Evolutionary conservation across 2,888 invertebrate genomes (phyloP).

Genomic region (Chymomyza caudatula): DNA sequence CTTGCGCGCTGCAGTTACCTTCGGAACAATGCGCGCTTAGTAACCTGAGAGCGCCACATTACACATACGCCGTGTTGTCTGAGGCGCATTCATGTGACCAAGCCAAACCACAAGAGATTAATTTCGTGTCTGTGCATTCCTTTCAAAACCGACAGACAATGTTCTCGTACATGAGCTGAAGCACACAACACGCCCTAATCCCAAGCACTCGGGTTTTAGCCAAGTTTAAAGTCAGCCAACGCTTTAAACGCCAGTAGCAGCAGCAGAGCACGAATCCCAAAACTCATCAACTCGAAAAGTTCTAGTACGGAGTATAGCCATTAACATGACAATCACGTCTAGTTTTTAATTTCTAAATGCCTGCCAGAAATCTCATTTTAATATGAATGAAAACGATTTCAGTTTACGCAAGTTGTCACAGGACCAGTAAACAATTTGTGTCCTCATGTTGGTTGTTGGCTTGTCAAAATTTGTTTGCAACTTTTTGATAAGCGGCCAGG

Average conservation of each 20-base stretch:
- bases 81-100: slow-evolving; percentile 13
- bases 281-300: not conserved
- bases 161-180: no score
- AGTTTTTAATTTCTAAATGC: slow-evolving; percentile 20
- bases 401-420: no score
- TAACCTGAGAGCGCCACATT: slow-evolving; percentile 47
- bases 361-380: slow-evolving; percentile 19
- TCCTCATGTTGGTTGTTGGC: not conserved
- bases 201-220: not conserved
- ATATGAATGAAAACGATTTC: not conserved
- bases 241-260: slow-evolving; percentile 12
- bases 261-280: slow-evolving; percentile 27
- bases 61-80: slow-evolving; percentile 61
- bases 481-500: not conserved
- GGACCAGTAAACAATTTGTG: not conserved
- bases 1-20: not conserved
- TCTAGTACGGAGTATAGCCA: not conserved
- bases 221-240: not conserved
- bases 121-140: slow-evolving; percentile 63
- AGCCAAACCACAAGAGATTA: slow-evolving; percentile 65
- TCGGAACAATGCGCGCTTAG: slow-evolving; percentile 15
- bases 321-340: slow-evolving; percentile 22
- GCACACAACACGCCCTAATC: slow-evolving; percentile 7
- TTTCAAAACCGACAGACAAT: slow-evolving; percentile 25
- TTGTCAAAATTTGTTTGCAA: not conserved